These are phyloP conservation scores for Diadema setosum DNA, from an alignment of 35 echinoderm and acorn worm species.

Conservation along the genomic window DNA sequence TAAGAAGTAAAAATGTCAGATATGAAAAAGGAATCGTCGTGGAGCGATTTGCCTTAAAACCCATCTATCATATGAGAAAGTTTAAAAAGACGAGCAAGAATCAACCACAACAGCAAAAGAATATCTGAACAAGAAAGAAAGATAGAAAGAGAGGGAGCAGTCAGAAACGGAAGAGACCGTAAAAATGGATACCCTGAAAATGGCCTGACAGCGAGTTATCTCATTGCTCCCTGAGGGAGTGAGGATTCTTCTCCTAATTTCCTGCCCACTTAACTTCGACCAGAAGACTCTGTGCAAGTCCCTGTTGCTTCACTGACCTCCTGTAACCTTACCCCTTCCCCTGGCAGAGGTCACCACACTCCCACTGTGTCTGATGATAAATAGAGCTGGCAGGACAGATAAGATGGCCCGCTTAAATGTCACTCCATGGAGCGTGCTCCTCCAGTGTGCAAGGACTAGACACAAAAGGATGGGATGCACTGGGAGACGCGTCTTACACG, in stretches of 20 bases:
- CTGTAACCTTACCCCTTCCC: not conserved
- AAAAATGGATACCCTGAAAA: not conserved
- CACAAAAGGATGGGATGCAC: too few species aligned
- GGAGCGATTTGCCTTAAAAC: too few species aligned
- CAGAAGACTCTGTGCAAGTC: not conserved
- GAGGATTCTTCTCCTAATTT: not conserved
- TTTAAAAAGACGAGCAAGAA: too few species aligned
- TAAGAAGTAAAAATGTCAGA: too few species aligned
- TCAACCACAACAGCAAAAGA: too few species aligned
- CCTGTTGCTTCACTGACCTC: not conserved
- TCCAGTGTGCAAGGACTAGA: too few species aligned
- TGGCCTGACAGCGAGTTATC: not conserved
- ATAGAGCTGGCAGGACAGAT: conserved; percentile 5
- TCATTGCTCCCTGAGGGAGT: not conserved
- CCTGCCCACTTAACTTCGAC: not conserved
- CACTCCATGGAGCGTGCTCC: too few species aligned
- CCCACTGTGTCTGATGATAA: not conserved
- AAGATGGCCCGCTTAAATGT: conserved; percentile 3
- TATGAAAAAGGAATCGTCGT: too few species aligned
- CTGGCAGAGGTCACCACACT: not conserved
- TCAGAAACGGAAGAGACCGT: not conserved
- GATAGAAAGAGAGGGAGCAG: too few species aligned
- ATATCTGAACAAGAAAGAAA: too few species aligned
- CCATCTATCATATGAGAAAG: too few species aligned
- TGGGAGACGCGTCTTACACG: too few species aligned